Percentiles rank a stretch among this genome's conserved stretches.
These are phyloP conservation scores for Lissonota sp. DNA, from an alignment of 2,888 invertebrate species.

Conservation along the genomic window DNA sequence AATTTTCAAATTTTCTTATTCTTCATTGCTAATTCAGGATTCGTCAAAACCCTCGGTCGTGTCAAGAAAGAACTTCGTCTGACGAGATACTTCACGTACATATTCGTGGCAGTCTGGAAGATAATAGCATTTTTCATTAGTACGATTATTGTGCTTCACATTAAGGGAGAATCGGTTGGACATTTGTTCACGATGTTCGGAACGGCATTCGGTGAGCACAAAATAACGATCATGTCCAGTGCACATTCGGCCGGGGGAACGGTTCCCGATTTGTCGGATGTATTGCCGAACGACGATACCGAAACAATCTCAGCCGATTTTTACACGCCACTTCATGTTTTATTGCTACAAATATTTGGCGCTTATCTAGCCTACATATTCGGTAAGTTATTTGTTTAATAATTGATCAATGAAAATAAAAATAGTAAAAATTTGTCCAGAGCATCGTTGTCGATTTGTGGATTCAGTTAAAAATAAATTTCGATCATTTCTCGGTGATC, in stretches of 20 bases:
- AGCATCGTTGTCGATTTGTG: too few species aligned
- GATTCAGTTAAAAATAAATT: too few species aligned
- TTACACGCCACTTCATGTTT: constrained; percentile 90
- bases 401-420: too few species aligned
- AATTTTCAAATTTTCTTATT: constrained; percentile 19
- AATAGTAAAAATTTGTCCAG: too few species aligned
- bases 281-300: constrained; percentile 91
- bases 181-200: constrained; percentile 91
- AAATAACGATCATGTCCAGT: constrained; percentile 91
- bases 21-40: constrained; percentile 82
- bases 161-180: constrained; percentile 90
- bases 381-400: constrained; percentile 83
- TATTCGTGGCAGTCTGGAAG: constrained; percentile 97
- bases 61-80: constrained; percentile 91
- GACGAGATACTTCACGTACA: constrained; percentile 95
- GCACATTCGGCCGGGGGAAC: constrained; percentile 81
- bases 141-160: constrained; percentile 89
- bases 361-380: constrained; percentile 96
- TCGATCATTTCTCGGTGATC: not conserved
- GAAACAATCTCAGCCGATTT: constrained; percentile 89
- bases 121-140: constrained; percentile 91
- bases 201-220: constrained; percentile 91
- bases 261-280: constrained; percentile 90
- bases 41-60: constrained; percentile 90
- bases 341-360: constrained; percentile 92